These are phyloP conservation scores for Halcyon badia DNA, from an alignment of 2,797 vertebrate genomes.

Conservation along the genomic window DNA sequence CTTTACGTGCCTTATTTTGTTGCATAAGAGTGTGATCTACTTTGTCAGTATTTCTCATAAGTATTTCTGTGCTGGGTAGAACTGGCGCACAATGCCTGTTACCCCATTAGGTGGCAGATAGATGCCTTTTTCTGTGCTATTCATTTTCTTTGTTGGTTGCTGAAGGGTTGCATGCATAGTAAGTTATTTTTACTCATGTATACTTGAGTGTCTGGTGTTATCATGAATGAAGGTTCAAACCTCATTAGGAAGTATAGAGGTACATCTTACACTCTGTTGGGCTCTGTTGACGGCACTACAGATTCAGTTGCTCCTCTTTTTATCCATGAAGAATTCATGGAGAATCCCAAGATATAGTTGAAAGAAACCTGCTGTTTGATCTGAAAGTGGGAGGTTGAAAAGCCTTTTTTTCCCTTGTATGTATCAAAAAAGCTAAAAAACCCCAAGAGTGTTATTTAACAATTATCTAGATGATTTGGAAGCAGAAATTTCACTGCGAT, in stretches of 20 bases:
- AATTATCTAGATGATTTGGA: neutral
- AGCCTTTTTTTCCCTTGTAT: rapidly evolving
- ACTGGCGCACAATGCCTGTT: neutral
- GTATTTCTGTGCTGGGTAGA: neutral
- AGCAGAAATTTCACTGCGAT: neutral
- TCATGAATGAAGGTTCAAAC: neutral
- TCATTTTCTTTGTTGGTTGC: neutral
- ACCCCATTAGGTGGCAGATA: neutral
- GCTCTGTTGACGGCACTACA: neutral
- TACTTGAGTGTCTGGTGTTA: neutral
- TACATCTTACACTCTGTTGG: neutral
- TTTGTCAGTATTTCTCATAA: neutral
- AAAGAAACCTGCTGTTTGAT: neutral
- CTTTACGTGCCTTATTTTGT: neutral
- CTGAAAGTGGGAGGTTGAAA: neutral
- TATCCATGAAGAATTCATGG: neutral
- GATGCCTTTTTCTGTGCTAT: neutral
- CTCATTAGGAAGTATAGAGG: neutral
- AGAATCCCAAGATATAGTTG: neutral
- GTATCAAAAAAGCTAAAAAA: neutral
- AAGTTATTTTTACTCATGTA: neutral
- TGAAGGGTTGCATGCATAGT: neutral
- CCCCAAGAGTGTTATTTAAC: neutral
- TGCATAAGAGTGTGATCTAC: neutral
- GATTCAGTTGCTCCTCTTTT: neutral